phyloP scores from a whole-genome alignment of 2,888 invertebrate species.

The Stomorhina lunata region DNA sequence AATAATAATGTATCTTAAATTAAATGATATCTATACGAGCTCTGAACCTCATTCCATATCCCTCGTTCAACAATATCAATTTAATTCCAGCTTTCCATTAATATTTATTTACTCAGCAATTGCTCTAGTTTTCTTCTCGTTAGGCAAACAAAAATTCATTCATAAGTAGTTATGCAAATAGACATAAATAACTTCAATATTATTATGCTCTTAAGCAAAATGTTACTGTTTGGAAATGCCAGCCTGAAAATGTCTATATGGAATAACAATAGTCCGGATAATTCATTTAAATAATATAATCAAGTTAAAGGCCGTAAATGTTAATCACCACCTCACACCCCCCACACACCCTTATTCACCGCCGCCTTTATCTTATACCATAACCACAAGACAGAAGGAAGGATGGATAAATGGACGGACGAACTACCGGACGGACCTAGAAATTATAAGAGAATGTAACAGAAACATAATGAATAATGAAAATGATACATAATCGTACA shows the following conservation, averaged over 20 bases:
- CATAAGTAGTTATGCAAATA: neutral
- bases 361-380: too few species aligned
- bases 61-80: too few species aligned
- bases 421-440: neutral
- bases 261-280: slow-evolving; percentile 33
- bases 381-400: too few species aligned
- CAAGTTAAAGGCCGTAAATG: neutral
- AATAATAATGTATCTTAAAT: too few species aligned
- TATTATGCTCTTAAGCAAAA: neutral
- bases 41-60: too few species aligned
- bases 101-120: neutral
- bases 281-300: slow-evolving; percentile 38
- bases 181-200: neutral
- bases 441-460: neutral
- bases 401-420: too few species aligned
- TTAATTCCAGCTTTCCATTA: too few species aligned
- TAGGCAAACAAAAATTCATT: neutral
- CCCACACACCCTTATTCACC: too few species aligned
- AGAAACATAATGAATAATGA: neutral
- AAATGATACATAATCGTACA: neutral
- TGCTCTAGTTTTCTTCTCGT: neutral
- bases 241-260: neutral
- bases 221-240: too few species aligned
- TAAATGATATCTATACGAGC: too few species aligned
- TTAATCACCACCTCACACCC: neutral